Evolutionary conservation across 2,113 vertebrate species (phyloP), one percentile per base, ranked within the genome.

Genomic region (Cololabis saira): DNA sequence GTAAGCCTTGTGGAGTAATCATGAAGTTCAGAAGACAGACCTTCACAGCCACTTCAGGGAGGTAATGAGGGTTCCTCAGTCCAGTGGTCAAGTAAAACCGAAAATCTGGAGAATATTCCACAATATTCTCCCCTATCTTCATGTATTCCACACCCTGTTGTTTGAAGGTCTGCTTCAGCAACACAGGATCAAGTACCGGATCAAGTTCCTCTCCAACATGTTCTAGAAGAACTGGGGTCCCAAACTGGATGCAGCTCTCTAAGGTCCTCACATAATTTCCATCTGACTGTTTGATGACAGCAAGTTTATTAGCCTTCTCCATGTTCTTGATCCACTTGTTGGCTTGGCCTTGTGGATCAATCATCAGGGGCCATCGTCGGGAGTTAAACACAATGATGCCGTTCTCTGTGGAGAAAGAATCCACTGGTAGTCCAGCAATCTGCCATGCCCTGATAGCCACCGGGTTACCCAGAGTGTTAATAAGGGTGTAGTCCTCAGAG

Each of bases 321-420:
- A 97, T 96, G 68, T 96, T 98, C 77, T 96, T 98, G 61, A 98
- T 73, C 97, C 97, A 98, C 33, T 96, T 97, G 84, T 96, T 98
- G 78, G 97, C 96, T 84, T 98, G 97, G 21, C 95, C 94, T 83
- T 98, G 96, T 60, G 97, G 96, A 77, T 98, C 97, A 51, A 98
- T 96, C 94, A 98, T 98, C 43, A 98, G 87, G 43, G 97, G 86
- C 96, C 96, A 98, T 2, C 94, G 92, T 19, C 94, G 94, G 5
- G 96, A 98, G 81, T 96, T 96, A 53, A 94, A 96, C 59, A 96
- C 93, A 37, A 98, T 97, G 64, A 98, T 94, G 21, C 95, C 96
- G 4, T 98, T 98, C 80, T 98, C 96, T 10, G 93, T 90, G 19
- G 96, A 98, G 82, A 97, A 98, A 47, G 93, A 93, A 90, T 98